These are phyloP conservation scores for Rhagonycha lutea DNA, from an alignment of 2,888 invertebrate species.

Conservation along the genomic window DNA sequence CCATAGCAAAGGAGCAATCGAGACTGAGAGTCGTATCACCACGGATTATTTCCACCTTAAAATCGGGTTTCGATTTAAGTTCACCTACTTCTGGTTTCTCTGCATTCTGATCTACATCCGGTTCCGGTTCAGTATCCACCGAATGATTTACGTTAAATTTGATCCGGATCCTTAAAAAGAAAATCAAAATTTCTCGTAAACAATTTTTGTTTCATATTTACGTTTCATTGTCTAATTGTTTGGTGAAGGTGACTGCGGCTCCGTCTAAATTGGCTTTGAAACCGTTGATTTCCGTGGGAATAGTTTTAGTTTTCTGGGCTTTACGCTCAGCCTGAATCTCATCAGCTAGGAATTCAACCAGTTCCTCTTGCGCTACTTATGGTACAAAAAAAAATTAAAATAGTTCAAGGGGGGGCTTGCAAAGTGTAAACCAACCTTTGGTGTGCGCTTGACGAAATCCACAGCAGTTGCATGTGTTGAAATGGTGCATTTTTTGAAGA, in stretches of 20 bases:
- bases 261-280: conserved; percentile 80
- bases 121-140: conserved; percentile 80
- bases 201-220: conserved; percentile 53
- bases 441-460: conserved; percentile 24
- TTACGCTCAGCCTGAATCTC: conserved; percentile 92
- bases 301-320: conserved; percentile 73
- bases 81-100: conserved; percentile 79
- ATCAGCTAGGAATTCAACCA: conserved; percentile 89
- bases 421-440: conserved; percentile 30
- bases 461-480: not conserved
- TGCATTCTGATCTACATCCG: conserved; percentile 63
- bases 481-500: not conserved
- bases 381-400: not conserved
- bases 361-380: conserved; percentile 75
- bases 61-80: conserved; percentile 90
- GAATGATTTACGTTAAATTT: conserved; percentile 94
- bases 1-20: conserved; percentile 79
- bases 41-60: conserved; percentile 83
- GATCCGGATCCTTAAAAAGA: conserved; percentile 67
- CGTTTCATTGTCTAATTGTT: conserved; percentile 72
- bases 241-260: conserved; percentile 83
- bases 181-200: not conserved
- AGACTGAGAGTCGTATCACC: conserved; percentile 80
- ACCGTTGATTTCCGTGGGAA: conserved; percentile 79
- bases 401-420: not conserved